Evolutionary conservation across 1,140 invertebrate genomes (phyloP).

Genomic region (Trichoplusia ni): DNA sequence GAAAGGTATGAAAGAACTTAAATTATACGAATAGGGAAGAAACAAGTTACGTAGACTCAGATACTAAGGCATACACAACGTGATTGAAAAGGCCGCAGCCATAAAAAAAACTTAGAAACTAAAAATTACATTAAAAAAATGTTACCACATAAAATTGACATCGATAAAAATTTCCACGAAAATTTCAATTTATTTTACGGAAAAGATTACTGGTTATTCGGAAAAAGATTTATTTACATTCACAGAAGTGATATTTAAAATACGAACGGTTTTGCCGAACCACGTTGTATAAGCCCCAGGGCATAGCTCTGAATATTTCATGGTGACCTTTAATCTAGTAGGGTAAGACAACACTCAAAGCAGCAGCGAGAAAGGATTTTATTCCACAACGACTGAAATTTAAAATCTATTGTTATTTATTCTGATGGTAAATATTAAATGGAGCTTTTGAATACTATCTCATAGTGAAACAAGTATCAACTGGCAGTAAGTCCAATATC

Average conservation of each 20-base stretch:
- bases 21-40: not conserved
- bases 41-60: conserved; percentile 5
- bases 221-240: no score
- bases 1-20: not conserved
- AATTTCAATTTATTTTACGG: no score
- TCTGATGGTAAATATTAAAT: not conserved
- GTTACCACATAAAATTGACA: no score
- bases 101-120: no score
- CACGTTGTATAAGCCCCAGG: not conserved
- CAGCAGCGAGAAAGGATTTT: conserved; percentile 22
- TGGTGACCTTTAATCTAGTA: conserved; percentile 27
- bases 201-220: no score
- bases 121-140: no score
- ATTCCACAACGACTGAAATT: conserved; percentile 2
- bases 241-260: no score
- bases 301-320: conserved; percentile 24
- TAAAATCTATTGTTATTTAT: conserved; percentile 1
- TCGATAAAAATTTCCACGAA: no score
- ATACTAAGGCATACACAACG: no score
- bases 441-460: not conserved
- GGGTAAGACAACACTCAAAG: conserved; percentile 41
- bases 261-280: no score
- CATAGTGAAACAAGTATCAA: not conserved
- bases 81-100: no score
- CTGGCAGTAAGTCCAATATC: not conserved